Percentiles rank a stretch among this genome's conserved stretches.
These are phyloP conservation scores for Patagioenas fasciata DNA, from an alignment of 2,113 vertebrate species.

Conservation along the genomic window DNA sequence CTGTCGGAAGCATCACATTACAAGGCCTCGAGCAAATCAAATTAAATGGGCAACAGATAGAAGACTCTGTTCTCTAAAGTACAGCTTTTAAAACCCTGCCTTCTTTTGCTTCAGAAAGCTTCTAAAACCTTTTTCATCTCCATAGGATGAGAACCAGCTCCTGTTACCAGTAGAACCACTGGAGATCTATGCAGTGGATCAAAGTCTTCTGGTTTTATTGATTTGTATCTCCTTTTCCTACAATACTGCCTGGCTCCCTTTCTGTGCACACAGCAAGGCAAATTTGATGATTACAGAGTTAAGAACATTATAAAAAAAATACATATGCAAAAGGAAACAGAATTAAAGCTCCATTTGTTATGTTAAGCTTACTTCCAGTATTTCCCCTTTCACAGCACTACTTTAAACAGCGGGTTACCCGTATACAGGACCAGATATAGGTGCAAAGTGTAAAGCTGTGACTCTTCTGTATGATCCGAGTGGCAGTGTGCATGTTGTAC, in stretches of 20 bases:
- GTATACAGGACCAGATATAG: neutral
- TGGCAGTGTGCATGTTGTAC: fast-evolving
- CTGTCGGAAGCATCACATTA: neutral
- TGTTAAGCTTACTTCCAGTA: neutral
- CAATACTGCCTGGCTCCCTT: neutral
- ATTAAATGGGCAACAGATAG: neutral
- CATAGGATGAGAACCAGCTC: neutral
- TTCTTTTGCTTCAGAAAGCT: neutral
- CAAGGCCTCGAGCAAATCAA: neutral
- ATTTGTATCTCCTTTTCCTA: neutral
- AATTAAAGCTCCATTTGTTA: neutral
- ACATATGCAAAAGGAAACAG: neutral
- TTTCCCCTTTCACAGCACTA: neutral
- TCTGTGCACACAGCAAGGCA: neutral
- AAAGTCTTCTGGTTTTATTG: neutral
- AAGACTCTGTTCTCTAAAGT: neutral
- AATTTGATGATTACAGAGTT: neutral
- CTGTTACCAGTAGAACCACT: neutral
- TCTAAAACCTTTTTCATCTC: neutral
- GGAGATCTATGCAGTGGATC: neutral
- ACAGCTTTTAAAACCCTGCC: neutral
- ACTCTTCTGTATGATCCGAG: neutral
- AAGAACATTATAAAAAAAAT: neutral
- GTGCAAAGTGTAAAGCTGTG: neutral
- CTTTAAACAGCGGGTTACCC: neutral